phyloP scores from a whole-genome alignment of 2,888 invertebrate genomes.

The Himalopsyche anomala region DNA sequence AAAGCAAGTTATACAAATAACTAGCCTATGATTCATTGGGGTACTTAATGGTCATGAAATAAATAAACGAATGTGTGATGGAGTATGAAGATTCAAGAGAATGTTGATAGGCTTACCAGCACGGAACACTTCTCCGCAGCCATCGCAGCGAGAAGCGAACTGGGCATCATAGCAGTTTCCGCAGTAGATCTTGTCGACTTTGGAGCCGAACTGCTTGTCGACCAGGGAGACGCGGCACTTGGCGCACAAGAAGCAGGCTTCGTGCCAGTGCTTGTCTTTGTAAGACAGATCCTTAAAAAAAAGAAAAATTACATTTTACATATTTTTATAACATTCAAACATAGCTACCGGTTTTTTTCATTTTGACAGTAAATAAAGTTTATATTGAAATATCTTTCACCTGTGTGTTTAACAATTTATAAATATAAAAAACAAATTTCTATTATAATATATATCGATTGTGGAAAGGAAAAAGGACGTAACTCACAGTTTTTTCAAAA shows the following conservation, averaged over 20 bases:
- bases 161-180: slow-evolving; percentile 99
- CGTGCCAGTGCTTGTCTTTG: slow-evolving; percentile 99
- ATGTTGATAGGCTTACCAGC: slow-evolving; percentile 86
- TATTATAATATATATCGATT: too few relatives aligned
- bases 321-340: too few relatives aligned
- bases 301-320: background rate
- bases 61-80: too few relatives aligned
- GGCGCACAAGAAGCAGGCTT: slow-evolving; percentile 99
- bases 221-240: slow-evolving; percentile 98
- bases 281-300: slow-evolving; percentile 96
- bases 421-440: too few relatives aligned
- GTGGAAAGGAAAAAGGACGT: too few relatives aligned
- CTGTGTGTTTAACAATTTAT: too few relatives aligned
- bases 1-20: background rate
- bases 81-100: background rate
- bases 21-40: background rate
- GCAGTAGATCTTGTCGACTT: slow-evolving; percentile 99
- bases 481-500: too few relatives aligned
- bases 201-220: slow-evolving; percentile 99
- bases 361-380: too few relatives aligned
- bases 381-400: too few relatives aligned
- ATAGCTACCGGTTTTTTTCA: too few relatives aligned
- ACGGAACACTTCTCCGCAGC: slow-evolving; percentile 98
- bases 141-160: slow-evolving; percentile 99
- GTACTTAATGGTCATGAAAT: background rate